Base-by-base conservation (phyloP, 2,888 invertebrate genomes). In the Horisme vitalbata region DNA sequence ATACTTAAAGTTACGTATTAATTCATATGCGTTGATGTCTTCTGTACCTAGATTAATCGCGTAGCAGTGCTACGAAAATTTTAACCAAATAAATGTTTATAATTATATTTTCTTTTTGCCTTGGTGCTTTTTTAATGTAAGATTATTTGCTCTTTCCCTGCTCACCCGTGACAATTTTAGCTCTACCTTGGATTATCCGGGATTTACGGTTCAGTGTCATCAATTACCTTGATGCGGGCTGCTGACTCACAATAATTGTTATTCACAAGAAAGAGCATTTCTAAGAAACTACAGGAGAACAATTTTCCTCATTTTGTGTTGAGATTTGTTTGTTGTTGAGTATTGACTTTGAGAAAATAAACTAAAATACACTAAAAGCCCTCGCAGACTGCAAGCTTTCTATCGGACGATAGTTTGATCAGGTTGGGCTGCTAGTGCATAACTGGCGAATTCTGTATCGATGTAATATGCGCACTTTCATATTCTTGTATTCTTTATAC, bases 191-290 rank as follows among this genome's bases (percentile, higher is more conserved):
- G 48, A 48, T 48, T 39, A 35, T 49, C 38, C 35, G 43, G 28
- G 48, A 49, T 44, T 49, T 39, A 39, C 44, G 44, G 38, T 32
- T 39, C 34, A 26, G 24, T 44, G 38, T 44, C 43, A 48, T 44
- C 38, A 38, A 48, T 48, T 48, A 49, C 35, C 30, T 39, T 30
- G 34, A 44, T 44, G 39, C 48, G 39, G 44, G 44, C 38, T 44
- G 39, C 39, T 44, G 48, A 49, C 38, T 48, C 38, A 21, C 35
- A 48, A 5, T 47, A 41, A 41, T 43, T 48, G 41, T 43, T 43
- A 38, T 48, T 47, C 32, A 37, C 27, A 39, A 37, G 30, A 12
- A 14, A 32, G 38, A 38, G 11, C 21, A 31, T 31, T 35, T 34
- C 34, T 23, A 31, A 36, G 36, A 33, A 36, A 35, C 14, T 20